These are phyloP conservation scores for Megamerina dolium DNA, from an alignment of 2,888 invertebrate species.

Conservation along the genomic window DNA sequence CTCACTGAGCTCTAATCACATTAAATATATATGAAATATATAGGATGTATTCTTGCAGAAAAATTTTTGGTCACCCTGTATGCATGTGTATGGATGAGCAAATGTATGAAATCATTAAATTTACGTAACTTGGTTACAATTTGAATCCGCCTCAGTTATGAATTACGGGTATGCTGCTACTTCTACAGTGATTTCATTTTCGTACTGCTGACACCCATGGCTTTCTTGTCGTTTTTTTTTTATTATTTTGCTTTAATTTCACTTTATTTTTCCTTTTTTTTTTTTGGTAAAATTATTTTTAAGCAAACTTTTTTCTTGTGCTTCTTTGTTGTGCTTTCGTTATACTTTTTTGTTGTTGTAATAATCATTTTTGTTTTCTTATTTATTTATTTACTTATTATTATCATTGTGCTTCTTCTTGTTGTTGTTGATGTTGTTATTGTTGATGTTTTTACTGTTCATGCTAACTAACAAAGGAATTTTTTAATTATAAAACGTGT, in stretches of 20 bases:
- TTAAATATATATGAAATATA: no score
- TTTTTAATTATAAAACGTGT: conserved; percentile 41
- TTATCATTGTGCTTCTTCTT: conserved; percentile 3
- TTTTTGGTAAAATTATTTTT: not conserved
- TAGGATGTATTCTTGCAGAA: no score
- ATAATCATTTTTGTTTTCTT: conserved; percentile 9
- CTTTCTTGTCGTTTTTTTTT: not conserved
- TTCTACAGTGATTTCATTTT: conserved; percentile 4
- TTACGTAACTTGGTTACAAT: no score
- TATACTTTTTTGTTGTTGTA: not conserved
- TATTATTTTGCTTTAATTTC: not conserved
- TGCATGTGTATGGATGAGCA: no score
- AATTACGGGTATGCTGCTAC: no score
- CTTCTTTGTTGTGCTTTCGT: not conserved
- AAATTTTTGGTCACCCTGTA: no score
- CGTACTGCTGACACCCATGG: not conserved
- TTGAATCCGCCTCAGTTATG: no score
- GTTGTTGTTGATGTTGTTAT: conserved; percentile 2
- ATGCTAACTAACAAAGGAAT: conserved; percentile 28
- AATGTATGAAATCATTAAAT: no score
- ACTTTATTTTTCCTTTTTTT: not conserved
- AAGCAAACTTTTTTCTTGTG: not conserved
- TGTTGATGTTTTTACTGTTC: conserved; percentile 18
- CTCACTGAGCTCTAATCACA: no score
- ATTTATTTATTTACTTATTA: conserved; percentile 19